These are phyloP conservation scores for Taenaris catops DNA, from an alignment of 2,888 invertebrate species.

Conservation along the genomic window DNA sequence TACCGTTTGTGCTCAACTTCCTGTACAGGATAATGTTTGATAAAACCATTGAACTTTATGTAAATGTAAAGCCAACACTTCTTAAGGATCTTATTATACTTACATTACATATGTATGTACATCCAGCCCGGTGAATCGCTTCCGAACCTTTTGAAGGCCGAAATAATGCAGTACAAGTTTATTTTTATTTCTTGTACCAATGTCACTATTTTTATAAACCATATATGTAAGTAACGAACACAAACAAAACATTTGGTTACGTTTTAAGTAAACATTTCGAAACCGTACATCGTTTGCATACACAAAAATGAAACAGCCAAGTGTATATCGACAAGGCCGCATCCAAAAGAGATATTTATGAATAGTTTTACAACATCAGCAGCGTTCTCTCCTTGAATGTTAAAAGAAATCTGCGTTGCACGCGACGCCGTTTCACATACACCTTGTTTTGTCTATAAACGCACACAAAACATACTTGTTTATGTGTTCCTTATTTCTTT, in stretches of 20 bases:
- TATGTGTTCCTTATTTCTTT: conserved; percentile 10
- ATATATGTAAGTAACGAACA: no score
- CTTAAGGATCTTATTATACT: no score
- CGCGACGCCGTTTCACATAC: conserved; percentile 65
- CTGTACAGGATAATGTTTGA: no score
- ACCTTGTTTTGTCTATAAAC: conserved; percentile 34
- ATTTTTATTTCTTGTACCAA: no score
- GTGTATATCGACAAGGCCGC: conserved; percentile 28
- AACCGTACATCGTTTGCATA: conserved; percentile 13
- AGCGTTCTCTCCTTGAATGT: conserved; percentile 59
- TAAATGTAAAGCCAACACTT: no score
- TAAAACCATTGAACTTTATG: no score
- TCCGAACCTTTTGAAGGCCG: no score
- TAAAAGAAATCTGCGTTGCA: conserved; percentile 69
- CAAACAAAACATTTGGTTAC: conserved; percentile 2
- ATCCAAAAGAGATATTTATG: conserved; percentile 29
- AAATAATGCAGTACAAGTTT: no score
- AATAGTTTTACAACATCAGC: conserved; percentile 30
- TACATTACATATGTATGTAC: no score
- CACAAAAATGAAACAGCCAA: conserved; percentile 20
- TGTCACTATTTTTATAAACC: no score
- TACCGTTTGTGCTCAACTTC: no score
- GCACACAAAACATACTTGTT: conserved; percentile 25
- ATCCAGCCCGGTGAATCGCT: no score
- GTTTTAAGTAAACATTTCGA: conserved; percentile 6